Base-by-base conservation (phyloP, 1,140 invertebrate species). In the Drosophila willistoni region DNA sequence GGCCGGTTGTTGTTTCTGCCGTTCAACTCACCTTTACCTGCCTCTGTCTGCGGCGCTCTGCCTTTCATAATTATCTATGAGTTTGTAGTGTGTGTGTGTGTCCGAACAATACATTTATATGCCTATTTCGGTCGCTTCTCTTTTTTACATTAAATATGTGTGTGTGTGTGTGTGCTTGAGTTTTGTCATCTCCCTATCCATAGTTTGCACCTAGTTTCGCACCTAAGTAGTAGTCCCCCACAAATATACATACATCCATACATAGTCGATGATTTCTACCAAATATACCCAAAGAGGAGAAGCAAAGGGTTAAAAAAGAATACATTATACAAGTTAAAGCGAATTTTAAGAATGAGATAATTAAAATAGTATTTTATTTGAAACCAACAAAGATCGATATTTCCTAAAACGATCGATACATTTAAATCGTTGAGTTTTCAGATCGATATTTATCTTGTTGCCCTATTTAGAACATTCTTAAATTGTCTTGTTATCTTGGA, bases 11-110 rank as follows among this genome's bases (percentile, higher is more conserved):
- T 77, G 71, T 51, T 22, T 22, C 17, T 51, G 17, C 44, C 12
- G 44, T n/a, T 51, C 44, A 10, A 17, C 44, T 51, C 17, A 22
- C 36, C 55, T 66, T 68, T 81, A 73, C 73, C 75, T 86, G 71
- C n/a, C 47, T 36, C 68, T 64, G 64, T 79, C 68, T 87, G 89
- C 83, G 9, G 44, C 44, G 44, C 84, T 87, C 60, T 47, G 84
- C 73, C 73, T 89, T 87, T 87, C 84, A 87, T 89, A 83, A 87
- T 87, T 80, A 87, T 77, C 64, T 89, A 67, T 81, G 68, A 39
- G 33, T 68, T 17, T 41, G 66, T 71, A 25, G 54, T 59, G 29
- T 55, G 22, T 71, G 25, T 29, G 4, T 54, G 47, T 14, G 17
- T 61, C 36, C 60, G 42, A 51, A 51, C 44, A 51, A 51, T 51